A percentile compares a stretch with the other conserved stretches of the same genome.
Conservation (phyloP, 2,797 vertebrate species). For the Coilia nasus region DNA sequence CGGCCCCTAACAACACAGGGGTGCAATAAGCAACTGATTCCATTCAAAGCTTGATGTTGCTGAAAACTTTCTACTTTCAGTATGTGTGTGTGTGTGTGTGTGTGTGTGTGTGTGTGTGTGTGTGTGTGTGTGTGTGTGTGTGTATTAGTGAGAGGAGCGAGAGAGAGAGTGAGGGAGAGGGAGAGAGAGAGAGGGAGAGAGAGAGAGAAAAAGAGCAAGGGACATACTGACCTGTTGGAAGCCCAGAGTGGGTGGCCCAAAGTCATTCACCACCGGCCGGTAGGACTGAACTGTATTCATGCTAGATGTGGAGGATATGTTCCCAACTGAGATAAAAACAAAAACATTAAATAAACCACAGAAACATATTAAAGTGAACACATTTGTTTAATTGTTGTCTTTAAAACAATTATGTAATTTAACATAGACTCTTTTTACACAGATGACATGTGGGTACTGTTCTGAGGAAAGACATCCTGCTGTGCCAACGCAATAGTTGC, state of each 20-base stretch:
- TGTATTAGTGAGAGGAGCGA: not conserved
- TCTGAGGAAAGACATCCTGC: not conserved
- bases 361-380: not conserved
- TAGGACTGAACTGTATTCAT: conserved; percentile 87
- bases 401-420: not conserved
- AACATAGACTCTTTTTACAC: not conserved
- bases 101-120: too few relatives aligned
- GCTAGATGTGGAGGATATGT: conserved; percentile 87
- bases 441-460: not conserved
- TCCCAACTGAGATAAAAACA: conserved; percentile 73
- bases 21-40: not conserved
- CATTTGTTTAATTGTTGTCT: not conserved
- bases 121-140: not conserved
- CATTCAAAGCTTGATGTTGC: not conserved
- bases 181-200: conserved; percentile 3
- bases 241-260: conserved; percentile 93
- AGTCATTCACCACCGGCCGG: conserved; percentile 94
- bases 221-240: conserved; percentile 84
- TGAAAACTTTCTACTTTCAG: not conserved
- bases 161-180: not conserved
- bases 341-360: not conserved
- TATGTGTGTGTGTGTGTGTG: too few relatives aligned
- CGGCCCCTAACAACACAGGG: conserved; percentile 75
- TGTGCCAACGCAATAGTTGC: conserved; percentile 46
- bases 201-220: not conserved